Conservation (phyloP, 1,140 invertebrate genomes). For the Gerris buenoi region DNA sequence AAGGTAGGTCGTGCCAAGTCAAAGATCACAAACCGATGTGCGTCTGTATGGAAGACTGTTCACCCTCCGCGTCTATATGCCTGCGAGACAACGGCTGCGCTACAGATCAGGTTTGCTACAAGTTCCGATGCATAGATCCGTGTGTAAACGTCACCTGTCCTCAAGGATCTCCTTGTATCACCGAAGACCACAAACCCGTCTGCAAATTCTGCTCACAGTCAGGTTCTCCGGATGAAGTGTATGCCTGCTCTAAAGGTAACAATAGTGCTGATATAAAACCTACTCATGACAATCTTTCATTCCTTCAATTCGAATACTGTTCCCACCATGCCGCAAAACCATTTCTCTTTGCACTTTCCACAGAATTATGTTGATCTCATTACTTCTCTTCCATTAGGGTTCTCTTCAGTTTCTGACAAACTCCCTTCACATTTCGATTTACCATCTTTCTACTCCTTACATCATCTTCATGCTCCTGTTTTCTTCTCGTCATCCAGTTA, state of each 20-base stretch:
- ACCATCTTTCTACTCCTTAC: no score
- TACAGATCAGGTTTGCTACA: conserved; percentile 62
- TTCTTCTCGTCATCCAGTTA: no score
- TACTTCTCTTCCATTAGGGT: no score
- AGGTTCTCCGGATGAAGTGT: conserved; percentile 72
- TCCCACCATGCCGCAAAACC: no score
- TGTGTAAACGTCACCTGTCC: conserved; percentile 64
- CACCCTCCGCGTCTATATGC: conserved; percentile 70
- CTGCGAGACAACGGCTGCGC: conserved; percentile 76
- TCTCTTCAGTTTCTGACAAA: no score
- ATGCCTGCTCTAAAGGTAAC: conserved; percentile 90
- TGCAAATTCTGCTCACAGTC: conserved; percentile 87
- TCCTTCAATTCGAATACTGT: no score
- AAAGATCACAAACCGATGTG: conserved; percentile 70
- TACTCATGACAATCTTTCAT: no score
- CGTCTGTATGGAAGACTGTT: conserved; percentile 72
- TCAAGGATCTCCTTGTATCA: conserved; percentile 67
- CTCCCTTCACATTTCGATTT: no score
- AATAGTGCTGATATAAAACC: not conserved
- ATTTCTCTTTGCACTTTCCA: no score
- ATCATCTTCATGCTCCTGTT: no score
- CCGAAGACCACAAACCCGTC: conserved; percentile 79
- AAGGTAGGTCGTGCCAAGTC: conserved; percentile 68
- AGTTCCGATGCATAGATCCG: conserved; percentile 79
- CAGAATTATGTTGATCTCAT: conserved; percentile 6